Evolutionary conservation across 2,113 vertebrate genomes (phyloP).

Genomic region (Penelope pileata): DNA sequence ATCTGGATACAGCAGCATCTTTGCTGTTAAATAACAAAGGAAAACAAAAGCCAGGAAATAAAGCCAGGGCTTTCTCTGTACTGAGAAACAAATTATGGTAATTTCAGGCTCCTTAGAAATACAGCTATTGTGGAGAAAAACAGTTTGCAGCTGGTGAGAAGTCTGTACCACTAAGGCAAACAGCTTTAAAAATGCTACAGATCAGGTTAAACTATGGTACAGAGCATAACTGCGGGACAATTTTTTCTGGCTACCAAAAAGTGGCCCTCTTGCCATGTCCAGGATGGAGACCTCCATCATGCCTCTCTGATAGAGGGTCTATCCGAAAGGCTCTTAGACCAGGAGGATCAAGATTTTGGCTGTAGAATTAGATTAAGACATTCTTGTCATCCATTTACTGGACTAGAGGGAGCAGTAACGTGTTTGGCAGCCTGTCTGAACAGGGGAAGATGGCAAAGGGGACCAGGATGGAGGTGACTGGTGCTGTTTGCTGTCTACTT

Average conservation of each 20-base stretch:
- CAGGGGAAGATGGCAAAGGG: not conserved
- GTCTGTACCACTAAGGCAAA: not conserved
- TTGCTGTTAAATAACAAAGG: not conserved
- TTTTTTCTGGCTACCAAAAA: not conserved
- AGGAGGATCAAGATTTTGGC: not conserved
- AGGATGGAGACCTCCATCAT: not conserved
- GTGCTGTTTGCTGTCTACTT: not conserved
- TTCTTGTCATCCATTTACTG: not conserved
- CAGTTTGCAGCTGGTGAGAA: not conserved
- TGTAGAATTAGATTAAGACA: not conserved
- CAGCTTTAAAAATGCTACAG: not conserved
- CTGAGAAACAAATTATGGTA: not conserved
- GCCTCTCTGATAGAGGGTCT: not conserved
- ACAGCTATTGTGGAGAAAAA: not conserved
- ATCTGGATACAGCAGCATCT: not conserved
- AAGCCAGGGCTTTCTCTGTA: not conserved
- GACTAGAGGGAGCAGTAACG: not conserved
- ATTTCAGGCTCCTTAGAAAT: not conserved
- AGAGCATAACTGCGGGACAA: not conserved
- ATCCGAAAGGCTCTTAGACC: not conserved
- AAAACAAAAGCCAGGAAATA: not conserved
- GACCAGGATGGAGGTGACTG: fast-evolving
- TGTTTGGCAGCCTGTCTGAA: not conserved
- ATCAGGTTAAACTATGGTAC: not conserved
- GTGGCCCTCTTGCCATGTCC: not conserved